Evolutionary conservation across 2,113 vertebrate genomes (phyloP), one percentile per base, ranked within the genome.

Genomic region (Mugil cephalus): DNA sequence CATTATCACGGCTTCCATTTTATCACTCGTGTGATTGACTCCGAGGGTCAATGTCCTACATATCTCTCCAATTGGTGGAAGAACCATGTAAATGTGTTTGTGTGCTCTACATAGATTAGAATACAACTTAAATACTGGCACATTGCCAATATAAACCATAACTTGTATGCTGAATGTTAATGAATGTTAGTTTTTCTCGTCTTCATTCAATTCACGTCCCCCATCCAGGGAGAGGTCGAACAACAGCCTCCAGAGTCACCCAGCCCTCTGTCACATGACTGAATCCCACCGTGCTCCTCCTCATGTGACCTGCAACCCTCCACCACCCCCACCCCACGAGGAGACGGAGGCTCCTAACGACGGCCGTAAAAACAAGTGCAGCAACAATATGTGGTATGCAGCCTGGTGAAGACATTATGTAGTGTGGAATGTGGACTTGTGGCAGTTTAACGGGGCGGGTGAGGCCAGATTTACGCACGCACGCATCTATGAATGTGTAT

Each of bases 181-280:
- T 30, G 24, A 30, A 30, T 30, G 24, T 30, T n/a, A n/a, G 9
- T 36, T 69, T 50, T 34, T 15, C 19, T 17, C 19, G 17, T n/a
- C 34, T 40, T 52, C 3, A 11, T 82, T 36, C 36, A 12, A 38
- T 35, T 68, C 45, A 48, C 30, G 48, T 60, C 19, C 18, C 9
- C 8, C 76, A 81, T 55, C 3, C 39, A 95, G 93, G 82, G 86
- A 74, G 18, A 91, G 92, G 51, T 92, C 94, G 66, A 92, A 90
- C 34, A 85, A 79, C 13, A 73, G 84, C 1, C 55, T 68, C 39
- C 86, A 87, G 75, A 93, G 89, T 45, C 56, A 47, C n/a, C 24
- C 47, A 0, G 76, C 90, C 45, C 87, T 93, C 34, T 38, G 61
- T 47, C 86, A 81, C 51, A 10, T 75, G 70, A 81, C 36, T 18